Evolutionary conservation across 2,113 vertebrate genomes (phyloP).

Genomic region (Lutjanus erythropterus): DNA sequence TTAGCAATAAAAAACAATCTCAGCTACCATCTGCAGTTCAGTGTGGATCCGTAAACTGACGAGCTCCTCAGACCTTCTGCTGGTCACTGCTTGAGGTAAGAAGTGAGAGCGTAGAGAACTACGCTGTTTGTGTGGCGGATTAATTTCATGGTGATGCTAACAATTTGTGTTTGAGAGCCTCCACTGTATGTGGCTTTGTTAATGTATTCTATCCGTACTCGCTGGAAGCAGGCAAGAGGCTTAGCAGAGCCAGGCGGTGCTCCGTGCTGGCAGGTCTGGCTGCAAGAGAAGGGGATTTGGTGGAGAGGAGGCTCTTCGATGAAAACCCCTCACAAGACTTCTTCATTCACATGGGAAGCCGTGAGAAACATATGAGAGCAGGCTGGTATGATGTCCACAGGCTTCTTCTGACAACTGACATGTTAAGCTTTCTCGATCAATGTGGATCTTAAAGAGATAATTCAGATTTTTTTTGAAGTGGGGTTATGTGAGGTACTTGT

Average conservation of each 20-base stretch:
- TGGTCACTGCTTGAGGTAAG: slow-evolving; percentile 14
- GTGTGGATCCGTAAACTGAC: background rate
- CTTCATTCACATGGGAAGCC: slow-evolving; percentile 25
- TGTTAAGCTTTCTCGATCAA: slow-evolving; percentile 31
- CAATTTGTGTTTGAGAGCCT: slow-evolving; percentile 43
- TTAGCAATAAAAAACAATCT: slow-evolving; percentile 41
- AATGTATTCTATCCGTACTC: slow-evolving; percentile 64
- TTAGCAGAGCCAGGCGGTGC: slow-evolving; percentile 58
- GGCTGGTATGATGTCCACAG: background rate
- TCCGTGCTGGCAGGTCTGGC: slow-evolving; percentile 46
- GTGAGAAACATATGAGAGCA: slow-evolving; percentile 2
- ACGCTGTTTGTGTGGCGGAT: background rate
- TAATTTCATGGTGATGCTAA: slow-evolving; percentile 29
- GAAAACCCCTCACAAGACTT: slow-evolving; percentile 45
- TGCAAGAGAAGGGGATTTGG: slow-evolving; percentile 60
- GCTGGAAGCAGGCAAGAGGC: slow-evolving; percentile 42
- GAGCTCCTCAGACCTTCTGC: background rate
- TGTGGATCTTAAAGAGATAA: slow-evolving; percentile 4
- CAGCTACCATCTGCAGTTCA: slow-evolving; percentile 29
- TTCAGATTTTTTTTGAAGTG: no score
- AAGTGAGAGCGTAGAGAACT: background rate
- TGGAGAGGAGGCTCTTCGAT: slow-evolving; percentile 36
- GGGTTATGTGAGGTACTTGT: no score
- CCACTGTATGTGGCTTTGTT: slow-evolving; percentile 47
- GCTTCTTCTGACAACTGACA: slow-evolving; percentile 23